Base-by-base conservation (phyloP, 2,113 vertebrate species). In the Euleptes europaea region DNA sequence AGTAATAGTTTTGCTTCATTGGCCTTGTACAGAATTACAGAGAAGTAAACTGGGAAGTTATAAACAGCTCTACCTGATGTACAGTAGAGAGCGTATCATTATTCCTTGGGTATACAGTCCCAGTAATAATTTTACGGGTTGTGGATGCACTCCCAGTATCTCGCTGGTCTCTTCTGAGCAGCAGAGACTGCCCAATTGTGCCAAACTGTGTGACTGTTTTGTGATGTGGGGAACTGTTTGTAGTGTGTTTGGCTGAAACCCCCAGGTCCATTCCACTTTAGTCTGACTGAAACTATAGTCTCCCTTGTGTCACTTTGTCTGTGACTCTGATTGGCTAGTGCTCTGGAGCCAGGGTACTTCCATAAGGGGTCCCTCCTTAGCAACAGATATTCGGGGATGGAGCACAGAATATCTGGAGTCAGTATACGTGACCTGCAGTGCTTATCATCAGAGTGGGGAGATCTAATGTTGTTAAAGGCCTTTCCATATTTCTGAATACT, bases 191-290 rank as follows among this genome's bases (percentile, higher is more conserved):
- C 74, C 75, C 42, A 83, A 72, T 71, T 49, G 74, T 78, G 86
- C 86, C 86, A 83, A 72, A 83, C 49, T 49, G 66, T 78, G 85
- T 72, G 85, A 78, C 76, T 87, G 85, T 78, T 83, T 54, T 83
- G 86, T 87, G 74, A 66, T 77, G 67, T 78, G 86, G 49, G 66
- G 74, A 72, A 78, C 26, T 78, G 40, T 87, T n/a, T 87, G 40
- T 42, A 47, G 65, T 63, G 80, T 78, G 54, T 40, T 78, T 85
- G 33, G 67, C 66, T 78, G 54, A 78, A 78, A 72, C 4, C 17
- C 54, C n/a, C 72, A 19, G 19, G 44, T 78, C 40, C 67, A 71
- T 87, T 78, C 44, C 67, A 78, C 26, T 33, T 78, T 63, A 72
- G 67, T 65, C 66, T 63, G 74, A 51, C 74, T 83, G 17, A 83